phyloP scores from a whole-genome alignment of 2,797 vertebrate genomes.

The Propithecus perrieri region DNA sequence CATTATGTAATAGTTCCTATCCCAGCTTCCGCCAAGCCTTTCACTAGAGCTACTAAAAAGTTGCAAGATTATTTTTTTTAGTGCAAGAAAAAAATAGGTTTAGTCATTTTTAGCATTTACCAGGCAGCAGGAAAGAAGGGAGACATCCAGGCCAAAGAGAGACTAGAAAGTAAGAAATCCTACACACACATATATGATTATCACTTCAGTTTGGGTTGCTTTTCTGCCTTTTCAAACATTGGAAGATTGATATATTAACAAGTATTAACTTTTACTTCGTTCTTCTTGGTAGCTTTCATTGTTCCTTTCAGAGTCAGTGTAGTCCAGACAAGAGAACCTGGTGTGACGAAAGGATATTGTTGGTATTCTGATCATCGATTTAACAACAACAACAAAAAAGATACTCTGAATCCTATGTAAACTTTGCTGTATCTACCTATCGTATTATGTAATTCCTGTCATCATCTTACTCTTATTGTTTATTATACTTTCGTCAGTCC shows the following conservation, averaged over 20 bases:
- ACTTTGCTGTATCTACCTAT: background rate
- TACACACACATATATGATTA: background rate
- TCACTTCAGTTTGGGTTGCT: background rate
- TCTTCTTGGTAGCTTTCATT: background rate
- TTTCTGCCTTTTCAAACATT: background rate
- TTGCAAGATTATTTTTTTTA: conserved; percentile 48
- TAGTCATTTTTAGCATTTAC: conserved; percentile 4
- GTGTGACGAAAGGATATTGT: background rate
- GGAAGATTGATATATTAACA: background rate
- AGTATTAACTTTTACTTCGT: background rate
- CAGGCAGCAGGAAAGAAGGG: background rate
- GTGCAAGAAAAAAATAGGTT: conserved; percentile 1
- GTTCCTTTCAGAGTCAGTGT: background rate
- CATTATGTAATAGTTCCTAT: conserved; percentile 54
- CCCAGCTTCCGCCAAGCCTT: conserved; percentile 33
- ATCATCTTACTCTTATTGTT: background rate
- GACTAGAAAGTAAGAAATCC: background rate
- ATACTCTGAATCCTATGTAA: background rate
- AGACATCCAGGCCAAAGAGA: background rate
- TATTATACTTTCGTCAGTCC: background rate
- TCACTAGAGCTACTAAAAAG: conserved; percentile 31
- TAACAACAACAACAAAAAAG: background rate
- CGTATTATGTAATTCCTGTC: background rate
- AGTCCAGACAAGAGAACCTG: background rate
- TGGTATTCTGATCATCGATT: background rate